phyloP scores from a whole-genome alignment of 2,888 invertebrate genomes.

The Cephus pygmeus region DNA sequence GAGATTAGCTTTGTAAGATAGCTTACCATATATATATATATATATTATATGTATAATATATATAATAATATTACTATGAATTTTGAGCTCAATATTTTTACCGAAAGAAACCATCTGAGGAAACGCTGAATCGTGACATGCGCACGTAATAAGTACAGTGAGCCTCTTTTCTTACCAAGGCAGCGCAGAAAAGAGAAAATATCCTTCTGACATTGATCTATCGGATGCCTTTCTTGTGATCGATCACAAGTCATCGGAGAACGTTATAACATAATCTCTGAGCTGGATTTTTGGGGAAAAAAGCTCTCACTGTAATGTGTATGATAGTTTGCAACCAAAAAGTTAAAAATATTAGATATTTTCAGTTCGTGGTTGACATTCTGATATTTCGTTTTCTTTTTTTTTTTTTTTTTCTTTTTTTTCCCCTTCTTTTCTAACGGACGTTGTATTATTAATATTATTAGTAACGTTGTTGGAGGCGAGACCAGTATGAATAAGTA shows the following conservation, averaged over 20 bases:
- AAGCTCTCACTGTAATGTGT: constrained; percentile 20
- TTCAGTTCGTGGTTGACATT: constrained; percentile 38
- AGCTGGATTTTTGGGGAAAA: not conserved
- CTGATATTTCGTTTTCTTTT: constrained; percentile 18
- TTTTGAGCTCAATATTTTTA: constrained; percentile 45
- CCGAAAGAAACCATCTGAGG: constrained; percentile 23
- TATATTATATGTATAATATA: constrained; percentile 24
- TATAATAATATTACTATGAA: constrained; percentile 32
- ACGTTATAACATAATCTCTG: not conserved
- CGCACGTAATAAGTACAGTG: constrained; percentile 18
- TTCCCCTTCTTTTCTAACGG: constrained; percentile 26
- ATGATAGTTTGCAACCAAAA: constrained; percentile 40
- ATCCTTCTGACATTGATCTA: not conserved
- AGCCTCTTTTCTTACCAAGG: not conserved
- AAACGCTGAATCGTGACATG: constrained; percentile 20
- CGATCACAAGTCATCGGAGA: not conserved
- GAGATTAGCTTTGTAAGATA: constrained; percentile 49
- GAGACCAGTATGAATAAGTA: constrained; percentile 18
- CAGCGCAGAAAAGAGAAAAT: not conserved
- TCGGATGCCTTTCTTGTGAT: not conserved
- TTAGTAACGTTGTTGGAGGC: constrained; percentile 34
- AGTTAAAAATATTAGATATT: constrained; percentile 31
- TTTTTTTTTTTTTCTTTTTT: constrained; percentile 25
- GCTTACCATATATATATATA: constrained; percentile 28
- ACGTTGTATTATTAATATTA: constrained; percentile 40